Conservation (phyloP, 2,113 vertebrate genomes). For the Cyrtonyx montezumae region DNA sequence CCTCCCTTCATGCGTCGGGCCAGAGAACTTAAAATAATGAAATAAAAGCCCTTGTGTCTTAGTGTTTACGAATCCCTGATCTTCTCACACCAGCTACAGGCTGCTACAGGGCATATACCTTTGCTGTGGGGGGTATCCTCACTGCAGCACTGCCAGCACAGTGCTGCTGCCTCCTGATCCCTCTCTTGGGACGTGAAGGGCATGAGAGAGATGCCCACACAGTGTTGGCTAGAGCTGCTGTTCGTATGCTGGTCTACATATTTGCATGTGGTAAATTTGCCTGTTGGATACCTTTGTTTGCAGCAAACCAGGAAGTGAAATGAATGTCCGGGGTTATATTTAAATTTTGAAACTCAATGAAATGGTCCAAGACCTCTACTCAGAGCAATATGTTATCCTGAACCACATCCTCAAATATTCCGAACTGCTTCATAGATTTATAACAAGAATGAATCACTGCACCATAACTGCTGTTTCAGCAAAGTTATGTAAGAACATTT, state of each 20-base stretch:
- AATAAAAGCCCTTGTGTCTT: background rate
- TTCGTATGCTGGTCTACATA: background rate
- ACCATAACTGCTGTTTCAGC: background rate
- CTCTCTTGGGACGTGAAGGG: rapidly evolving
- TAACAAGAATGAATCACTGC: background rate
- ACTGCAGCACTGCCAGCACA: background rate
- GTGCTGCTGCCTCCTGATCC: background rate
- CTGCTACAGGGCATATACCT: rapidly evolving
- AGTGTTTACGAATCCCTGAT: background rate
- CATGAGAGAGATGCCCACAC: rapidly evolving
- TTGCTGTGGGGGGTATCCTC: background rate
- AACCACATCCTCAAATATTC: background rate
- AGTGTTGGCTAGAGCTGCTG: background rate
- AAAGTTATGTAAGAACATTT: background rate
- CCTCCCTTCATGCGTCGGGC: background rate
- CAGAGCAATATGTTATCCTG: background rate
- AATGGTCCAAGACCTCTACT: background rate
- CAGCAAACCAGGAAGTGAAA: background rate
- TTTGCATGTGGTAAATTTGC: background rate
- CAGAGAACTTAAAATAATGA: background rate
- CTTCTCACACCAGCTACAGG: background rate
- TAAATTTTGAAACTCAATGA: background rate
- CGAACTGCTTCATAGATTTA: background rate
- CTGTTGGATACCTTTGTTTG: background rate
- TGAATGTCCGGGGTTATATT: background rate